Evolutionary conservation across 92 coral and sea anemone genomes (phyloP).

Genomic region (Epizoanthus rinbou): DNA sequence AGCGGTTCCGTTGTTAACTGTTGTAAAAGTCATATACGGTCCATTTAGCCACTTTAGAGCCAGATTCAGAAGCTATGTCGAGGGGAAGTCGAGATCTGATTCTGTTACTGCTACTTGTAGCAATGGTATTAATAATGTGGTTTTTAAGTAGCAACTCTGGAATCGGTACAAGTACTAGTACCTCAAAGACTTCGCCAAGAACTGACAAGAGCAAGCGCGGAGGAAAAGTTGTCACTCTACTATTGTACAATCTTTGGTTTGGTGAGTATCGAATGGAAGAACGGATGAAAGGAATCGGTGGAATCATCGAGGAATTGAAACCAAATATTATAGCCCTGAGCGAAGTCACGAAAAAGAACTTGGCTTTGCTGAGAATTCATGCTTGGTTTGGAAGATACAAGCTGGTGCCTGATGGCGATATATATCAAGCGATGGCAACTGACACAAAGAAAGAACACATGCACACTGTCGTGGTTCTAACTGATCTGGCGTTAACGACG

Average conservation of each 20-base stretch:
- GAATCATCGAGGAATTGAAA: conserved; percentile 31
- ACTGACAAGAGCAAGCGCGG: no score
- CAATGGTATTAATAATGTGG: no score
- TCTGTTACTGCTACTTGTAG: no score
- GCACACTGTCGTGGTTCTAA: conserved; percentile 49
- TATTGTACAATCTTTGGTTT: conserved; percentile 65
- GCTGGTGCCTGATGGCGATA: background rate
- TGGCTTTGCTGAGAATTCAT: conserved; percentile 44
- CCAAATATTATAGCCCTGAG: conserved; percentile 62
- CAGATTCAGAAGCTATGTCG: no score
- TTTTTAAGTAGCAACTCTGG: no score
- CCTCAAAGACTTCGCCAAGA: no score
- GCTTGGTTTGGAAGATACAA: conserved; percentile 53
- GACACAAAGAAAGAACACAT: background rate
- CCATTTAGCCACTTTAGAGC: no score
- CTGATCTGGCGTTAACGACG: conserved; percentile 31
- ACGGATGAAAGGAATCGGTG: conserved; percentile 57
- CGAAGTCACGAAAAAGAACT: conserved; percentile 56
- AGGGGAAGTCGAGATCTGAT: no score
- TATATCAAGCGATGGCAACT: background rate
- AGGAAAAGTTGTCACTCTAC: background rate
- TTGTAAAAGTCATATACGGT: no score
- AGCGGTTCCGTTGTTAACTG: no score
- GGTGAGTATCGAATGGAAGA: conserved; percentile 34
- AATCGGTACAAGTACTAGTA: no score